Evolutionary conservation across 2,797 vertebrate genomes (phyloP).

Genomic region (Coendou prehensilis): DNA sequence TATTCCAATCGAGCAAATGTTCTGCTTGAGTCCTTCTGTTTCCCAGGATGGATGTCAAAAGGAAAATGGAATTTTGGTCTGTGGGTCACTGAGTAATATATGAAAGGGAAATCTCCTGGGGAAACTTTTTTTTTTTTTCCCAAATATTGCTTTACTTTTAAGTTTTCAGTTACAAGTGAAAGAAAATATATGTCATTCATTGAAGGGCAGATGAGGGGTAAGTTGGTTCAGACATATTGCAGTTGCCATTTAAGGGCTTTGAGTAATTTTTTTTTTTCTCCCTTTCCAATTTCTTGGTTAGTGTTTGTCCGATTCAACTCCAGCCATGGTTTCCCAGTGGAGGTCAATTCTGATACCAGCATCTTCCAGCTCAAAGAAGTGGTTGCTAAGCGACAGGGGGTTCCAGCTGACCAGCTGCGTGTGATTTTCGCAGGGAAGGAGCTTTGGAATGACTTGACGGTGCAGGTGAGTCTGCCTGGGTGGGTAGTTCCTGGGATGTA

Average conservation of each 20-base stretch:
- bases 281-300: constrained; percentile 81
- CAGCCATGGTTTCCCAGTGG: constrained; percentile 92
- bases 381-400: constrained; percentile 93
- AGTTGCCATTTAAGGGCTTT: background rate
- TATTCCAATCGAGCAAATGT: background rate
- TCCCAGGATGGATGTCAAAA: constrained; percentile 44
- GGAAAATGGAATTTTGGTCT: constrained; percentile 13
- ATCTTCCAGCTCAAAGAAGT: constrained; percentile 93
- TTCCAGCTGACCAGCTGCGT: constrained; percentile 91
- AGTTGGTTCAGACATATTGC: background rate
- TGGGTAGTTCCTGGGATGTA: constrained; percentile 76
- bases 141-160: background rate
- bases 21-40: constrained; percentile 15
- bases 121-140: constrained; percentile 57
- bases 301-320: constrained; percentile 95
- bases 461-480: constrained; percentile 92
- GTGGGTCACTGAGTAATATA: constrained; percentile 40
- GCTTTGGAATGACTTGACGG: constrained; percentile 91
- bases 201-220: background rate
- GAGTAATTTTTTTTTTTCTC: constrained; percentile 65
- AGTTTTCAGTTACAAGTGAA: constrained; percentile 59
- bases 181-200: background rate
- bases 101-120: background rate
- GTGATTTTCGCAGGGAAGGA: constrained; percentile 96
- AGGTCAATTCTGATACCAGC: constrained; percentile 90